phyloP scores from a whole-genome alignment of 2,888 invertebrate species.

The Bimastos eiseni region DNA sequence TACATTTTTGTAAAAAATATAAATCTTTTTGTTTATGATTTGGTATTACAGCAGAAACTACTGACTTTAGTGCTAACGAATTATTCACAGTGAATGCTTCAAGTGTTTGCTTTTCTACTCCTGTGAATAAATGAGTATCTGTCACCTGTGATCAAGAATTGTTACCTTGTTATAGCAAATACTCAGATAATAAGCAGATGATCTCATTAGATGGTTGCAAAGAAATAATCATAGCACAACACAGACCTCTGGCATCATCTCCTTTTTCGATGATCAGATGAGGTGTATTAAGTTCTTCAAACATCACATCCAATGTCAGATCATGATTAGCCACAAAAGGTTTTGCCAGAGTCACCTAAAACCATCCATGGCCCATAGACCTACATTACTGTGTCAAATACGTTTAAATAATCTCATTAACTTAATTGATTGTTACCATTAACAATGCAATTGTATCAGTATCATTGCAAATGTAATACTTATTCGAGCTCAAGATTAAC shows the following conservation, averaged over 20 bases:
- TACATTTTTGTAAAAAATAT: neutral
- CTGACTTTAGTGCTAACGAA: too few relatives aligned
- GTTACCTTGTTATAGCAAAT: too few relatives aligned
- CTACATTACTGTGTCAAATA: neutral
- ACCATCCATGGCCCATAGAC: neutral
- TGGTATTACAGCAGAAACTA: too few relatives aligned
- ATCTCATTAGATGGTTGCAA: too few relatives aligned
- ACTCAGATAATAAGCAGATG: neutral
- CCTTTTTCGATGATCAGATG: constrained; percentile 34
- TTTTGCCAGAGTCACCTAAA: constrained; percentile 30
- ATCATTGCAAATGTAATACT: neutral
- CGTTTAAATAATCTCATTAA: neutral
- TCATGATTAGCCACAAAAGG: constrained; percentile 33
- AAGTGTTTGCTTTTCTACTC: too few relatives aligned
- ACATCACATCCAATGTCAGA: constrained; percentile 15
- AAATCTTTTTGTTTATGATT: too few relatives aligned
- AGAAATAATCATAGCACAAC: neutral
- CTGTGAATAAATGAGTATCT: too few relatives aligned
- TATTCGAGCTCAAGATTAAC: too few relatives aligned
- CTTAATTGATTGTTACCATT: neutral
- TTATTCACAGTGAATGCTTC: too few relatives aligned
- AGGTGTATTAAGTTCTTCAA: constrained; percentile 25
- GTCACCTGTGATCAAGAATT: too few relatives aligned
- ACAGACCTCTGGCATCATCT: neutral
- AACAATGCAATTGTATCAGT: neutral